A percentile compares a stretch with the other conserved stretches of the same genome.
phyloP scores from a whole-genome alignment of 2,113 vertebrate species.

The Dendrocopos noguchii region DNA sequence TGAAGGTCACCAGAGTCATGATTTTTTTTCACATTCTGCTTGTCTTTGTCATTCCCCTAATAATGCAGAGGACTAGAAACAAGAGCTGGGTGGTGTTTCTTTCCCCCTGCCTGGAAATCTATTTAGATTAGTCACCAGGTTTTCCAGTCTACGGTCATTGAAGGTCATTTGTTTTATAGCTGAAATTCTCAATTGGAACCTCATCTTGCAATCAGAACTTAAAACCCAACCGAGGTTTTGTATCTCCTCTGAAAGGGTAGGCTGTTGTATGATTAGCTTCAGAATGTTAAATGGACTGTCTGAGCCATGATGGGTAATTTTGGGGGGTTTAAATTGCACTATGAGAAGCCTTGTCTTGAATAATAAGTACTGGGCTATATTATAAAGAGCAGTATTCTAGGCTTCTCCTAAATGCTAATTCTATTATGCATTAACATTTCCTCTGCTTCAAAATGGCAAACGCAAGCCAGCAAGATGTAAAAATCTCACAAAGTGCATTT shows the following conservation, averaged over 20 bases:
- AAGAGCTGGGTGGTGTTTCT: slow-evolving; percentile 38
- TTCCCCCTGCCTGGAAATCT: slow-evolving; percentile 65
- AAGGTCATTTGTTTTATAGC: slow-evolving; percentile 76
- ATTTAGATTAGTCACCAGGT: slow-evolving; percentile 74
- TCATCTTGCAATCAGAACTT: slow-evolving; percentile 76
- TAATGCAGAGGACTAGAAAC: slow-evolving; percentile 62
- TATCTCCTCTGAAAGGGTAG: slow-evolving; percentile 68
- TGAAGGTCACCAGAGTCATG: slow-evolving; percentile 68
- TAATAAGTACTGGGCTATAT: slow-evolving; percentile 43
- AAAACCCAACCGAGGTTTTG: slow-evolving; percentile 68
- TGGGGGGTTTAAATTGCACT: slow-evolving; percentile 71
- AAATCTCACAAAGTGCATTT: slow-evolving; percentile 64
- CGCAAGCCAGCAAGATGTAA: slow-evolving; percentile 61
- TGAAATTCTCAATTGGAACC: slow-evolving; percentile 74
- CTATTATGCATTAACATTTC: slow-evolving; percentile 64
- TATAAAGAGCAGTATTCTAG: slow-evolving; percentile 37
- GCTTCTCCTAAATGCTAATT: slow-evolving; percentile 62
- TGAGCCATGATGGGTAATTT: slow-evolving; percentile 71
- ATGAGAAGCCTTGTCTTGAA: slow-evolving; percentile 72
- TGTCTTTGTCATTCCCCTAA: slow-evolving; percentile 65
- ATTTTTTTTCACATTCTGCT: slow-evolving; percentile 64
- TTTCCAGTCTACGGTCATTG: slow-evolving; percentile 68
- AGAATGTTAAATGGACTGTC: slow-evolving; percentile 77
- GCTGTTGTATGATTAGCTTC: slow-evolving; percentile 77
- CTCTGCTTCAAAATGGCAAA: slow-evolving; percentile 67